Conservation (phyloP, 2,113 vertebrate genomes). For the Sinocyclocheilus grahami region DNA sequence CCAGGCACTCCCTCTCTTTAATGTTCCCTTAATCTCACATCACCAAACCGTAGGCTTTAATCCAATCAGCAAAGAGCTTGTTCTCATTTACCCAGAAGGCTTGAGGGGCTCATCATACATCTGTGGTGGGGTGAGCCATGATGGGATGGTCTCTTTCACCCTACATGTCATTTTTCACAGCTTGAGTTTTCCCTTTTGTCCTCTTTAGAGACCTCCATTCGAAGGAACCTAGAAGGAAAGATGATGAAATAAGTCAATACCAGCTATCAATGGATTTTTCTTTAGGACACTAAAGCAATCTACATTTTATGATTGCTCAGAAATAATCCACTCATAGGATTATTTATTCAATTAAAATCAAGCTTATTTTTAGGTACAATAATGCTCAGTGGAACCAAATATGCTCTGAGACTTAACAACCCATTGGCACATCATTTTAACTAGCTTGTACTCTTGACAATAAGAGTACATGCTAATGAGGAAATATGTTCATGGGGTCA, state of each 20-base stretch:
- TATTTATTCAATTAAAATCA: constrained; percentile 2
- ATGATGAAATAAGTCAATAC: constrained; percentile 23
- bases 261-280: constrained; percentile 40
- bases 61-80: constrained; percentile 52
- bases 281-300: constrained; percentile 17
- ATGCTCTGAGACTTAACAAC: not conserved
- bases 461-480: constrained; percentile 1
- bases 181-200: not conserved
- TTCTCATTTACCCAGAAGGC: constrained; percentile 51
- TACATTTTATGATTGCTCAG: not conserved
- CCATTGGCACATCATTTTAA: not conserved
- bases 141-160: constrained; percentile 39
- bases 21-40: constrained; percentile 49
- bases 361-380: not conserved
- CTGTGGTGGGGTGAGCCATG: constrained; percentile 38
- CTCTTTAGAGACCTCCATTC: constrained; percentile 35
- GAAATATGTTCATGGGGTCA: not conserved
- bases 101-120: constrained; percentile 33
- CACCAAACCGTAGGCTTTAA: constrained; percentile 40
- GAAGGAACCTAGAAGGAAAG: not conserved
- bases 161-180: constrained; percentile 39
- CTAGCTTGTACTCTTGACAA: not conserved
- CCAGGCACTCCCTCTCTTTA: constrained; percentile 31
- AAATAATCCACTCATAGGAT: constrained; percentile 27
- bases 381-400: not conserved